Percentiles rank a stretch among this genome's conserved stretches.
Evolutionary conservation across 2,797 vertebrate species (phyloP).

Genomic region (Perodicticus potto): DNA sequence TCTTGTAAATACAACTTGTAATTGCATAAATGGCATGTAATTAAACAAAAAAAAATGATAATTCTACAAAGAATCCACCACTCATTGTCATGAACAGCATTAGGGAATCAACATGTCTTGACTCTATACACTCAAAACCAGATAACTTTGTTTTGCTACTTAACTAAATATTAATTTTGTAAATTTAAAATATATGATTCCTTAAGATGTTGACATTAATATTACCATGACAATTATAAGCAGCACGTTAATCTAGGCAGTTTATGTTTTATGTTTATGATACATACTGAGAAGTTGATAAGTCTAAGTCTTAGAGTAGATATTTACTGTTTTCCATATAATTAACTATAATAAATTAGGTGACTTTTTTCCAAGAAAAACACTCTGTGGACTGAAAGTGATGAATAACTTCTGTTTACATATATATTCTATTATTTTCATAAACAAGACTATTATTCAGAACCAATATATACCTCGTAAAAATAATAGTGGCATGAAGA

Average conservation of each 20-base stretch:
- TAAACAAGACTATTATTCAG: background rate
- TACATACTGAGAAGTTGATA: background rate
- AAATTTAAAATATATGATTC: background rate
- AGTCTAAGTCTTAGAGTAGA: background rate
- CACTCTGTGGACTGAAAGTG: background rate
- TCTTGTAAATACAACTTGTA: background rate
- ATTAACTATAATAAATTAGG: slow-evolving; percentile 14
- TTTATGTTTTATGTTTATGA: background rate
- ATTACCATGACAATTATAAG: background rate
- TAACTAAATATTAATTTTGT: slow-evolving; percentile 31
- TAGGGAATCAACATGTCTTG: background rate
- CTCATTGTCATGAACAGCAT: background rate
- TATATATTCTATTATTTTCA: background rate
- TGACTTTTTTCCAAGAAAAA: background rate
- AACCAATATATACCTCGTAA: background rate
- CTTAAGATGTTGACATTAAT: background rate
- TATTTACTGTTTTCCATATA: background rate
- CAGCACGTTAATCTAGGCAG: background rate
- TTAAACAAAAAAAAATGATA: background rate
- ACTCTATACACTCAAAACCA: background rate
- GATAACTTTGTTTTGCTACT: background rate
- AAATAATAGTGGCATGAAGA: background rate
- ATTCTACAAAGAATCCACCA: background rate
- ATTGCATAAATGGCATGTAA: background rate
- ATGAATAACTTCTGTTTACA: background rate